Conservation (phyloP, 2,113 vertebrate genomes). For the Tursiops truncatus region DNA sequence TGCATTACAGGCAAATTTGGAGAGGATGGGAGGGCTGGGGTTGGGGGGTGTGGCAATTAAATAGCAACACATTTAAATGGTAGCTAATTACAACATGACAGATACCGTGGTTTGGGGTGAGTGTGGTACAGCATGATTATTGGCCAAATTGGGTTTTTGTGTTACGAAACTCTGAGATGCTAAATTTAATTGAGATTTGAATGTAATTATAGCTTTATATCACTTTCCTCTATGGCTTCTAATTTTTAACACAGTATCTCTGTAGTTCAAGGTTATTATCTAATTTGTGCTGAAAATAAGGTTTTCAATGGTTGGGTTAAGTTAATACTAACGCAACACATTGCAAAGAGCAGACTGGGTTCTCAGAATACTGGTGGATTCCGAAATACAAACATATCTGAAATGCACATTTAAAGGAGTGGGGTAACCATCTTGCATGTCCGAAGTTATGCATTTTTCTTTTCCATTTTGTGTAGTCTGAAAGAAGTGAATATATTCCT, state of each 20-base stretch:
- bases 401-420: fast-evolving
- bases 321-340: not conserved
- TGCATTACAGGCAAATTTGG: not conserved
- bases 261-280: not conserved
- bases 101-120: fast-evolving
- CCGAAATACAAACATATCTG: not conserved
- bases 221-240: not conserved
- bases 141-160: not conserved
- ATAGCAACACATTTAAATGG: not conserved
- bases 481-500: not conserved
- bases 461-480: slow-evolving; percentile 1
- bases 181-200: not conserved
- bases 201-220: not conserved
- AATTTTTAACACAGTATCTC: not conserved
- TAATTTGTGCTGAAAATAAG: not conserved
- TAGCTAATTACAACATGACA: too few relatives aligned
- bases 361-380: not conserved
- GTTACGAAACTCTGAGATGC: not conserved
- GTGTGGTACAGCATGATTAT: fast-evolving
- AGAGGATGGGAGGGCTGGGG: not conserved
- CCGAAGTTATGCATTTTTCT: not conserved
- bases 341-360: not conserved
- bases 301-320: not conserved
- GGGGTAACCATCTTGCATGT: too few relatives aligned
- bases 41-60: fast-evolving